phyloP scores from a whole-genome alignment of 2,113 vertebrate genomes.

The Scartelaos histophorus region DNA sequence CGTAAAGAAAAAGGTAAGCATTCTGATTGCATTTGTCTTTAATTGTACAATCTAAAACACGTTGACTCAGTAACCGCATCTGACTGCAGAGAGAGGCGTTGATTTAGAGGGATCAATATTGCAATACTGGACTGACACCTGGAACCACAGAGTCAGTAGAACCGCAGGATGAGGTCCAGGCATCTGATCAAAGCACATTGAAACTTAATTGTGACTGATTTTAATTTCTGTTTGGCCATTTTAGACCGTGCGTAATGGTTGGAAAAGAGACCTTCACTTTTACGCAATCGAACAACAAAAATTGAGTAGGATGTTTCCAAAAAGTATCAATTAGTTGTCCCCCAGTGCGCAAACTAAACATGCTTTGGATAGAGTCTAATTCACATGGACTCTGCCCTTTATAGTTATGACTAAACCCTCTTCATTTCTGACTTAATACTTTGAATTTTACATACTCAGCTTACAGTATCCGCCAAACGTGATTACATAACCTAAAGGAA shows the following conservation, averaged over 20 bases:
- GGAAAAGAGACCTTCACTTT: conserved; percentile 22
- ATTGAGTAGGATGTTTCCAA: not conserved
- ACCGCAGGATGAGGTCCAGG: conserved; percentile 18
- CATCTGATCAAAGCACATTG: conserved; percentile 14
- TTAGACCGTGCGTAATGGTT: not conserved
- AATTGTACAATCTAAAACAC: not conserved
- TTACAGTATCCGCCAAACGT: no score
- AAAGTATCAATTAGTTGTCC: not conserved
- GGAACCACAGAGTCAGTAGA: conserved; percentile 39
- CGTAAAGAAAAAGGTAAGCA: conserved; percentile 43
- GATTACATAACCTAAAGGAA: no score
- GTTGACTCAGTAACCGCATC: conserved; percentile 15
- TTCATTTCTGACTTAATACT: not conserved
- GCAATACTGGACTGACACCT: conserved; percentile 19
- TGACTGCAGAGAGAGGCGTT: conserved; percentile 33
- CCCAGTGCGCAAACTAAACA: not conserved
- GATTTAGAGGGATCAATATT: conserved; percentile 61
- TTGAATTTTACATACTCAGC: not conserved
- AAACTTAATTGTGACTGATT: not conserved
- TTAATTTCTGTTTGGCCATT: not conserved
- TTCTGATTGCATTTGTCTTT: conserved; percentile 11
- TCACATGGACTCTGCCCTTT: no score
- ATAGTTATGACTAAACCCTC: no score
- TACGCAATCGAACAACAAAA: conserved; percentile 18
- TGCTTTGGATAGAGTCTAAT: conserved; percentile 21